Evolutionary conservation across 2,797 vertebrate species (phyloP).

Genomic region (Merluccius polli): DNA sequence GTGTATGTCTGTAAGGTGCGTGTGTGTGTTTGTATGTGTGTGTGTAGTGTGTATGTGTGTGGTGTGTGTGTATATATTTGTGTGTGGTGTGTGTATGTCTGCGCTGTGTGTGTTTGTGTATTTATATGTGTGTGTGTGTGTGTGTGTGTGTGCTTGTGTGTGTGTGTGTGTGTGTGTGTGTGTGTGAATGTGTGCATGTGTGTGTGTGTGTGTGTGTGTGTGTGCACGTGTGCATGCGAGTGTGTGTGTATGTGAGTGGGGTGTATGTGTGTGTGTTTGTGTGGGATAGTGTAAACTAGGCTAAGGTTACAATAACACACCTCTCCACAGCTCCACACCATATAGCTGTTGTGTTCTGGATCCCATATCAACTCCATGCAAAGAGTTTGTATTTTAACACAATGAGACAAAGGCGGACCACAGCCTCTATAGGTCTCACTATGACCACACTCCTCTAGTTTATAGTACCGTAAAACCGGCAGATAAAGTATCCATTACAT

Average conservation of each 20-base stretch:
- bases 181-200: background rate
- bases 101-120: background rate
- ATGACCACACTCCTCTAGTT: background rate
- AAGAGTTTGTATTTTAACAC: background rate
- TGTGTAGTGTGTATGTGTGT: background rate
- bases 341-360: conserved; percentile 36
- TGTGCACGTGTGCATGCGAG: too few species aligned
- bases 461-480: background rate
- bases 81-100: background rate
- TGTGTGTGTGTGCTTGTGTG: background rate
- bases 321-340: conserved; percentile 24
- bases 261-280: background rate
- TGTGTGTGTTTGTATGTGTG: background rate
- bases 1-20: background rate
- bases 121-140: background rate
- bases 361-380: conserved; percentile 1
- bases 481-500: background rate
- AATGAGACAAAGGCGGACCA: background rate
- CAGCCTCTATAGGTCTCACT: background rate
- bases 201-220: background rate
- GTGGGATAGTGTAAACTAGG: conserved; percentile 48
- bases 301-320: conserved; percentile 67
- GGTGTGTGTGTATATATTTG: background rate
- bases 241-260: too few species aligned
- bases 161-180: background rate